Conservation (phyloP, 2,888 invertebrate species). For the Mactromeris polynyma region DNA sequence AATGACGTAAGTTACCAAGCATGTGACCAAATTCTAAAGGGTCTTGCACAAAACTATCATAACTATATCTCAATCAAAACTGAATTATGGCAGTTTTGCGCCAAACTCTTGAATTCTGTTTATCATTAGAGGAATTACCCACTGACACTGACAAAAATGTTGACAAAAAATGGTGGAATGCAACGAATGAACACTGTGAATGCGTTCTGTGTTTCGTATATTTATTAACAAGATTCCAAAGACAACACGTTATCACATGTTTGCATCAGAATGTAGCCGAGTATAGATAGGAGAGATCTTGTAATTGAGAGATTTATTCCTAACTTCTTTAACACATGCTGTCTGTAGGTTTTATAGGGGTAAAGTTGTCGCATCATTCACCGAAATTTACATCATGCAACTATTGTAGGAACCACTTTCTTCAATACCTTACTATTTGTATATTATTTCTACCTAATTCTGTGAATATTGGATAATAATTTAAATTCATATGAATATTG, state of each 20-base stretch:
- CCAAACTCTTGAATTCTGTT: background rate
- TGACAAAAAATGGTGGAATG: constrained; percentile 1
- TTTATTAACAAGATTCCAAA: background rate
- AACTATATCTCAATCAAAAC: too few relatives aligned
- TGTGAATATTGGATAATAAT: too few relatives aligned
- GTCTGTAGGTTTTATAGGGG: background rate
- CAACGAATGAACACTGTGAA: background rate
- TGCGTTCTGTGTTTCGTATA: background rate
- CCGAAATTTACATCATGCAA: background rate
- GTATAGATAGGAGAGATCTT: background rate
- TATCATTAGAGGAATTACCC: background rate
- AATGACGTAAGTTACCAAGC: background rate
- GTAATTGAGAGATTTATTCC: background rate
- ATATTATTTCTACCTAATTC: too few relatives aligned
- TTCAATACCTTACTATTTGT: too few relatives aligned
- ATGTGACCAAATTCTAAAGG: background rate
- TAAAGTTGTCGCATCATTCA: background rate
- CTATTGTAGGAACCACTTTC: too few relatives aligned
- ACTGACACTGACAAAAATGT: constrained; percentile 16
- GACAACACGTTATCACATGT: background rate
- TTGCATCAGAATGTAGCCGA: background rate
- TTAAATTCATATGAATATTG: too few relatives aligned
- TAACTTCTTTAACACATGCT: background rate
- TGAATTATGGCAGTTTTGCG: background rate
- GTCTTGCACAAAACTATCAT: too few relatives aligned